Conservation (phyloP, 92 coral and sea anemone species). For the Galaxea fascicularis region DNA sequence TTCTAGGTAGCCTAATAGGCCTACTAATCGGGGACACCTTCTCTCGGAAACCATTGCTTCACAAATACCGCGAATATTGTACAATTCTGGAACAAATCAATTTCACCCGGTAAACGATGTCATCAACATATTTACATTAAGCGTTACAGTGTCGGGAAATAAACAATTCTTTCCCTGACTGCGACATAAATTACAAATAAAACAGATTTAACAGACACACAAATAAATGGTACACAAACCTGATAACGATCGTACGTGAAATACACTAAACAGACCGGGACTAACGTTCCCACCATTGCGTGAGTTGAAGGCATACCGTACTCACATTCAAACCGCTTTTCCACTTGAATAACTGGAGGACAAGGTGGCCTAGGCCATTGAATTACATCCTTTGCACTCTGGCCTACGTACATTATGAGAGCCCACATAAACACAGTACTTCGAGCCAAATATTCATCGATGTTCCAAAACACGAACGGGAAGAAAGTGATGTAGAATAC, state of each 20-base stretch:
- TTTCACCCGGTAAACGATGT: not conserved
- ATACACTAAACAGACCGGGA: slow-evolving; percentile 90
- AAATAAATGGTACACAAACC: slow-evolving; percentile 52
- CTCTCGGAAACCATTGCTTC: too few relatives aligned
- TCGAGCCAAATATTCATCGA: slow-evolving; percentile 84
- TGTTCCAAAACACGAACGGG: slow-evolving; percentile 94
- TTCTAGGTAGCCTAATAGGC: too few relatives aligned
- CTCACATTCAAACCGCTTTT: slow-evolving; percentile 86
- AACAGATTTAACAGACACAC: not conserved
- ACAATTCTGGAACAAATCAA: too few relatives aligned
- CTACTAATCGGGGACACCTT: too few relatives aligned
- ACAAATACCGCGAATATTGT: too few relatives aligned
- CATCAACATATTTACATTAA: not conserved
- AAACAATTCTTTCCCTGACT: not conserved
- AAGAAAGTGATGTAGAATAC: slow-evolving; percentile 86
- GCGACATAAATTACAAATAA: not conserved
- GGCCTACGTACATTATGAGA: slow-evolving; percentile 90
- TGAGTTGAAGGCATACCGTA: slow-evolving; percentile 98
- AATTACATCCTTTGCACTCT: slow-evolving; percentile 89
- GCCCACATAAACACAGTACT: slow-evolving; percentile 83
- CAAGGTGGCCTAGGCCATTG: slow-evolving; percentile 94
- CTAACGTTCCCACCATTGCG: slow-evolving; percentile 93
- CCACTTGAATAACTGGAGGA: slow-evolving; percentile 92
- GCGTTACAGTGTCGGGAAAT: not conserved
- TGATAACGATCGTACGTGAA: slow-evolving; percentile 90